phyloP scores from a whole-genome alignment of 2,797 vertebrate genomes.

The Pseudotriccus pelzelni region DNA sequence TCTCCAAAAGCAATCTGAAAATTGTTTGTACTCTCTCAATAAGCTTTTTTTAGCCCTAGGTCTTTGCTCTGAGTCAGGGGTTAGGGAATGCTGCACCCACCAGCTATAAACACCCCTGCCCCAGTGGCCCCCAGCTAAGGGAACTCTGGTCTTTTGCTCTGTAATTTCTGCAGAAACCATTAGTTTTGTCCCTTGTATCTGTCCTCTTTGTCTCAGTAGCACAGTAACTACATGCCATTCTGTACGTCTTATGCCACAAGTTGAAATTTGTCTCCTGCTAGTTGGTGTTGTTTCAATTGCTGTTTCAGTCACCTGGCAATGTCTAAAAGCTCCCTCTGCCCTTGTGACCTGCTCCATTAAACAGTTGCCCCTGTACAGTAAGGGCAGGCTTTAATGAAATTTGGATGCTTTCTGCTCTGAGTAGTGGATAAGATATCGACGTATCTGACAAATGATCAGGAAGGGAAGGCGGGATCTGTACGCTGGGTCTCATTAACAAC shows the following conservation, averaged over 20 bases:
- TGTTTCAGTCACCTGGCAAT: neutral
- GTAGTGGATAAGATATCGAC: neutral
- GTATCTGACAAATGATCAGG: neutral
- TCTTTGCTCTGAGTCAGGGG: neutral
- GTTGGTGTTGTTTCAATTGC: neutral
- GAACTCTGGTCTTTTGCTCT: neutral
- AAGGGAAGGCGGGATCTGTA: neutral
- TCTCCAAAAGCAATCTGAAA: neutral
- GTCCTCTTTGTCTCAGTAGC: neutral
- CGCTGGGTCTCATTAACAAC: neutral
- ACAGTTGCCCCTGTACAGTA: neutral
- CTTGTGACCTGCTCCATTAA: neutral
- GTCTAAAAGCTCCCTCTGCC: neutral
- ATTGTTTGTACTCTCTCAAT: neutral
- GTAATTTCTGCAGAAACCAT: neutral
- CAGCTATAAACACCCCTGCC: neutral
- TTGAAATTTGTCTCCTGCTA: neutral
- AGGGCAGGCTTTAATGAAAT: neutral
- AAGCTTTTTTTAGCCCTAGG: neutral
- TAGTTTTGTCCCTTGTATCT: neutral
- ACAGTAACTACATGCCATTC: neutral
- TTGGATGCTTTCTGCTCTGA: neutral
- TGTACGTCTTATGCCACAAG: neutral
- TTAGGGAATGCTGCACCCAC: neutral
- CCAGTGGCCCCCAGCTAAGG: fast-evolving